A percentile compares a stretch with the other conserved stretches of the same genome.
phyloP scores from a whole-genome alignment of 2,888 invertebrate species.

The Carpatolechia fugitivella region DNA sequence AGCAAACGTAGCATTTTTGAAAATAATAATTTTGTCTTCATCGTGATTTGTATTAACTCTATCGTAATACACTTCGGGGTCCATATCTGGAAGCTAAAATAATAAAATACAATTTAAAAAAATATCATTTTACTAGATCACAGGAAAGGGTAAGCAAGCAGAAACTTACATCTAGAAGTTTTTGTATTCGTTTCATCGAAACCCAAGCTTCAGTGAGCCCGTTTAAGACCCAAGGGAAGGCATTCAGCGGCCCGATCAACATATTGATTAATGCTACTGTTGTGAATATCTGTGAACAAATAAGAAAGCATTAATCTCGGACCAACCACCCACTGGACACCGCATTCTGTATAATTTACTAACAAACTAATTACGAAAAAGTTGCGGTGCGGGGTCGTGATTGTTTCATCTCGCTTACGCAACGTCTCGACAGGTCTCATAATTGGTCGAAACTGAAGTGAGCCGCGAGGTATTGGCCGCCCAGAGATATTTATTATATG shows the following conservation, averaged over 20 bases:
- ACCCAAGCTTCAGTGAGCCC: conserved; percentile 98
- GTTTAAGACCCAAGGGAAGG: conserved; percentile 99
- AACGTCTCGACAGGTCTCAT: too few species aligned
- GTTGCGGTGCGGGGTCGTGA: too few species aligned
- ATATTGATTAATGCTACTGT: conserved; percentile 96
- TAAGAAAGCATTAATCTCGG: neutral
- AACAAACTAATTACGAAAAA: too few species aligned
- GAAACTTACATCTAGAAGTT: conserved; percentile 84
- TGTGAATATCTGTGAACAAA: conserved; percentile 85
- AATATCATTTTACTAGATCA: neutral
- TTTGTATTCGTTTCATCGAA: conserved; percentile 92
- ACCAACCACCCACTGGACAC: neutral
- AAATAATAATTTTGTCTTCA: conserved; percentile 77
- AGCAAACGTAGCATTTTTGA: conserved; percentile 81
- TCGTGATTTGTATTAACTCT: conserved; percentile 67
- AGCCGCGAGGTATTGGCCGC: too few species aligned
- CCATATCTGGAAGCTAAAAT: conserved; percentile 80
- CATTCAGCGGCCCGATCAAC: conserved; percentile 96
- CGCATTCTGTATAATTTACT: too few species aligned
- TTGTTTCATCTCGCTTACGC: too few species aligned
- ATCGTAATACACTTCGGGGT: conserved; percentile 82
- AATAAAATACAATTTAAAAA: neutral
- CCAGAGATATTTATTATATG: too few species aligned
- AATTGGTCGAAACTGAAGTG: too few species aligned
- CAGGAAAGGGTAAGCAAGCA: neutral